Conservation (phyloP, 2,797 vertebrate species). For the Simalia tracyae region DNA sequence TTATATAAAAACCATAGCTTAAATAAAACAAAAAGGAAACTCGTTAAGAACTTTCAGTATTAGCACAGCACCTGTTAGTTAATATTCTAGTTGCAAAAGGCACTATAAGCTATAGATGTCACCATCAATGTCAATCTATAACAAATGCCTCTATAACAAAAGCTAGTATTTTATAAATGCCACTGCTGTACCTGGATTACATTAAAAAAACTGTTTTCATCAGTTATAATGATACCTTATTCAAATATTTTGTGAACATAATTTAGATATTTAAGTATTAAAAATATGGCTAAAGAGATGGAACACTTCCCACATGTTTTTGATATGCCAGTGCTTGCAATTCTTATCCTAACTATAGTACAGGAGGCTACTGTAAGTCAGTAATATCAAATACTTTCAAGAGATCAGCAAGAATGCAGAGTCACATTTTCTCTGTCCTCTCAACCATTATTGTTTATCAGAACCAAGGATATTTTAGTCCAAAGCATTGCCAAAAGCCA, state of each 20-base stretch:
- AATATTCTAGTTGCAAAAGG: too few relatives aligned
- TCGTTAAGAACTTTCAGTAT: background rate
- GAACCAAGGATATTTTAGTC: background rate
- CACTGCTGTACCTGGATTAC: background rate
- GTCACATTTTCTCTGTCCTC: background rate
- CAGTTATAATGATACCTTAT: background rate
- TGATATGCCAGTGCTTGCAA: background rate
- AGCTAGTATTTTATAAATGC: background rate
- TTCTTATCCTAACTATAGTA: background rate
- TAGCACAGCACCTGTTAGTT: background rate
- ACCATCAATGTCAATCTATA: too few relatives aligned
- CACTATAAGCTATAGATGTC: background rate
- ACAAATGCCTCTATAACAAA: background rate
- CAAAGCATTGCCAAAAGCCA: background rate
- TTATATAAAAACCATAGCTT: background rate
- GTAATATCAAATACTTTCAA: background rate
- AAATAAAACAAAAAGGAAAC: background rate
- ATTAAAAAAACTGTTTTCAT: background rate
- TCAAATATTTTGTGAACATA: background rate
- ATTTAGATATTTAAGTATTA: background rate
- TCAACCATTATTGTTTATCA: background rate
- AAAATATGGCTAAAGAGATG: background rate
- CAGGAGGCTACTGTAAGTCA: background rate
- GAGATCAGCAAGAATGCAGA: background rate
- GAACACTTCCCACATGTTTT: background rate